phyloP scores from a whole-genome alignment of 2,888 invertebrate species.

The Lasioglossum pauxillum region DNA sequence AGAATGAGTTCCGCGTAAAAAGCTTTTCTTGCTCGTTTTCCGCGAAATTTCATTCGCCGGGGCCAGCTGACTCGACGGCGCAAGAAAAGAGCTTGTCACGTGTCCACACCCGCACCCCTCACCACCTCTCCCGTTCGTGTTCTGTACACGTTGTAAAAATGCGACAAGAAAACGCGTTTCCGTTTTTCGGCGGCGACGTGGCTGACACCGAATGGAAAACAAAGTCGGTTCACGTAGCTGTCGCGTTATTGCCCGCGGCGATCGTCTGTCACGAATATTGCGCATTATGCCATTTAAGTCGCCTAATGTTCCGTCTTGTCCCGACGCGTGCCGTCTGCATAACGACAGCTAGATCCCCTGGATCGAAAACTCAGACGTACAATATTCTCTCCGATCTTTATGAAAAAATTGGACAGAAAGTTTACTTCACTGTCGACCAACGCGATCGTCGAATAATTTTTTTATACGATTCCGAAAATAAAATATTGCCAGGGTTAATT shows the following conservation, averaged over 20 bases:
- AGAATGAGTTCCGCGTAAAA: constrained; percentile 36
- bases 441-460: too few species aligned
- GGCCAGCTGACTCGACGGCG: constrained; percentile 18
- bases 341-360: too few species aligned
- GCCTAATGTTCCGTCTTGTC: not conserved
- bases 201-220: constrained; percentile 11
- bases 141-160: constrained; percentile 28
- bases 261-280: constrained; percentile 28
- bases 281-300: not conserved
- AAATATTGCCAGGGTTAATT: too few species aligned
- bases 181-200: not conserved
- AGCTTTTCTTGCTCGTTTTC: constrained; percentile 31
- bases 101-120: not conserved
- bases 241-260: constrained; percentile 22
- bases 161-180: constrained; percentile 32
- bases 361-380: too few species aligned
- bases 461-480: too few species aligned
- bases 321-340: too few species aligned
- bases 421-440: too few species aligned
- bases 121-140: not conserved
- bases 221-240: constrained; percentile 20
- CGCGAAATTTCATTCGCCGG: constrained; percentile 32
- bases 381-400: too few species aligned
- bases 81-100: constrained; percentile 37
- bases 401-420: too few species aligned